Percentiles rank a stretch among this genome's conserved stretches.
Evolutionary conservation across 2,888 invertebrate genomes (phyloP).

Genomic region (Andrena bicolor): DNA sequence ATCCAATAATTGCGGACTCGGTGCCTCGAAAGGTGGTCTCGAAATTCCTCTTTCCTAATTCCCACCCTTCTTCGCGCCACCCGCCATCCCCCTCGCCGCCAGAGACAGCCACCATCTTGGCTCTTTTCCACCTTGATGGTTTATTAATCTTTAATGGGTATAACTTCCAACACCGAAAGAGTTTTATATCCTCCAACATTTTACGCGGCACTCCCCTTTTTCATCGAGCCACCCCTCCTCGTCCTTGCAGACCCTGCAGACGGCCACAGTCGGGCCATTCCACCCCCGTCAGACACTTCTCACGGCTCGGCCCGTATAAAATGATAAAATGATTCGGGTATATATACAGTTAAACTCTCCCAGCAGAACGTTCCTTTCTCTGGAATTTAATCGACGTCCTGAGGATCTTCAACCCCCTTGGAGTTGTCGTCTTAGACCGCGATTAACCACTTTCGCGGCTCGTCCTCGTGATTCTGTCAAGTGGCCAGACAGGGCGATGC

Average conservation of each 20-base stretch:
- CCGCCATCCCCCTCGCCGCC: slow-evolving; percentile 12
- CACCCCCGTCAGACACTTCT: slow-evolving; percentile 25
- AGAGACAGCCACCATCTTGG: slow-evolving; percentile 70
- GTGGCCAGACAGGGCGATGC: slow-evolving; percentile 11
- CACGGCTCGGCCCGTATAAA: slow-evolving; percentile 65
- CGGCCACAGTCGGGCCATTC: slow-evolving; percentile 24
- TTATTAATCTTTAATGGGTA: slow-evolving; percentile 82
- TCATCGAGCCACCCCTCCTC: slow-evolving; percentile 43
- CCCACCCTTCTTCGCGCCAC: slow-evolving; percentile 2
- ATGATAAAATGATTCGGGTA: slow-evolving; percentile 74
- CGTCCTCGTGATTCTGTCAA: neutral
- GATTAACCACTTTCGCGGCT: slow-evolving; percentile 13
- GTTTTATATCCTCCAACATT: slow-evolving; percentile 79
- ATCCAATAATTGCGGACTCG: neutral
- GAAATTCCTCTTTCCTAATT: slow-evolving; percentile 49
- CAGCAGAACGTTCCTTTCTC: slow-evolving; percentile 34
- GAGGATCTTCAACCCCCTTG: slow-evolving; percentile 12
- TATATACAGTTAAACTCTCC: slow-evolving; percentile 21
- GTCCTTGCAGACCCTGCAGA: slow-evolving; percentile 31
- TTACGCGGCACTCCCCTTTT: slow-evolving; percentile 69
- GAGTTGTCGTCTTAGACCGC: neutral
- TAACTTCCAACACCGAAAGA: slow-evolving; percentile 80
- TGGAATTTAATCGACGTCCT: slow-evolving; percentile 63
- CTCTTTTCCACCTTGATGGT: slow-evolving; percentile 78
- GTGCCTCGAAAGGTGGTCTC: slow-evolving; percentile 10